Evolutionary conservation across 2,888 invertebrate species (phyloP), one percentile per base, ranked within the genome.

Genomic region (Chloroclystis v-ata): DNA sequence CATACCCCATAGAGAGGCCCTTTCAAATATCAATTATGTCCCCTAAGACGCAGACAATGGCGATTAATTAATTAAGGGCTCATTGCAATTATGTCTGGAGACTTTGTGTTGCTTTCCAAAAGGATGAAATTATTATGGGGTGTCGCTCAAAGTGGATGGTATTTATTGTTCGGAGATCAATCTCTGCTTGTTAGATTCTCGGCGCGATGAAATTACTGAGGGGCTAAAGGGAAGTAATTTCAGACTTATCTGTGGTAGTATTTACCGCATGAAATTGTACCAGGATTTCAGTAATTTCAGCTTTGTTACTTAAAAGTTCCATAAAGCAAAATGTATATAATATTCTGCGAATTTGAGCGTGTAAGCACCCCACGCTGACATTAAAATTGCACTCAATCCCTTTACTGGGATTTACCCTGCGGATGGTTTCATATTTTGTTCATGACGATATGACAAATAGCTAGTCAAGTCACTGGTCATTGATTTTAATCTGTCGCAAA

Each of bases 21-120:
- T 72, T 83, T 84, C 79, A 85, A 83, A 84, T 86, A 83, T 83
- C 83, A 85, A 84, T 85, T 84, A 84, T 79, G 76, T 75, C 72
- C 67, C 63, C 60, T 60, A 69, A 74, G 79, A 72, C 73, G 64
- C 67, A 72, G 73, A 76, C 74, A 74, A 74, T 74, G 71, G 75
- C 82, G 82, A 83, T 82, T 86, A 85, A 86, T 86, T 84, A 85
- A 85, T 83, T 82, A 86, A 74, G 75, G 79, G 72, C 70, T 75
- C 71, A 63, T 72, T 78, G 76, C 80, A 82, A 84, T 84, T 82
- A 83, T 73, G 72, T 73, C 73, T 73, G 69, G 63, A 57, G 59
- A 54, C 60, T 63, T 62, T 63, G 54, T 59, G 63, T 57, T 59
- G 52, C 62, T 43, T 49, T 45, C 58, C 48, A 46, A 57, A 59